These are phyloP conservation scores for Helarctos malayanus DNA, from an alignment of 2,797 vertebrate species.

Conservation along the genomic window DNA sequence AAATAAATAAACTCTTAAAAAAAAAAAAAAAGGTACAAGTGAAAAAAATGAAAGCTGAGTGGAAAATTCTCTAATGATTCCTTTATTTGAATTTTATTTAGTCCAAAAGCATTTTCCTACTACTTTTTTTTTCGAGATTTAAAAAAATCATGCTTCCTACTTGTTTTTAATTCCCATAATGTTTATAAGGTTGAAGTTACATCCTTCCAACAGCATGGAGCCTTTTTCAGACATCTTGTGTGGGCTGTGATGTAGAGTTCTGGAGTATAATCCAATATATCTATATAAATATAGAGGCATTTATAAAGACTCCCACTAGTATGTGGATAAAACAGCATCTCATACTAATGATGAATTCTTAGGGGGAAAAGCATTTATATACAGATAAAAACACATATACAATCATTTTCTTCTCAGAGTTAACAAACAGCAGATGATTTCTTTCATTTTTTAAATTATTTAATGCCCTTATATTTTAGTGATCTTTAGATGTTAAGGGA, in stretches of 20 bases:
- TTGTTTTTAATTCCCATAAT: background rate
- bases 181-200: slow-evolving; percentile 1
- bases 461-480: background rate
- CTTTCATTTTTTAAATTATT: slow-evolving; percentile 35
- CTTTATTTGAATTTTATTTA: background rate
- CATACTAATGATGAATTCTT: background rate
- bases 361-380: background rate
- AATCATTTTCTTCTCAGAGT: background rate
- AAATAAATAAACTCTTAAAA: no score
- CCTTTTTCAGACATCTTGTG: background rate
- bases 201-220: background rate
- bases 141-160: background rate
- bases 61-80: background rate
- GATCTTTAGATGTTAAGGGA: background rate
- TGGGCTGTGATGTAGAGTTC: background rate
- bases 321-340: background rate
- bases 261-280: background rate
- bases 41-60: background rate
- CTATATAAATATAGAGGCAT: background rate
- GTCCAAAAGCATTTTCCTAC: background rate
- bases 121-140: background rate
- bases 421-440: slow-evolving; percentile 37
- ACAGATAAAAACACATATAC: background rate
- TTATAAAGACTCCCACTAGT: background rate
- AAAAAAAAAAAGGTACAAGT: background rate